Base-by-base conservation (phyloP, 30 jellyfish, hydroid and myxozoan species). In the Aurelia coerulea region DNA sequence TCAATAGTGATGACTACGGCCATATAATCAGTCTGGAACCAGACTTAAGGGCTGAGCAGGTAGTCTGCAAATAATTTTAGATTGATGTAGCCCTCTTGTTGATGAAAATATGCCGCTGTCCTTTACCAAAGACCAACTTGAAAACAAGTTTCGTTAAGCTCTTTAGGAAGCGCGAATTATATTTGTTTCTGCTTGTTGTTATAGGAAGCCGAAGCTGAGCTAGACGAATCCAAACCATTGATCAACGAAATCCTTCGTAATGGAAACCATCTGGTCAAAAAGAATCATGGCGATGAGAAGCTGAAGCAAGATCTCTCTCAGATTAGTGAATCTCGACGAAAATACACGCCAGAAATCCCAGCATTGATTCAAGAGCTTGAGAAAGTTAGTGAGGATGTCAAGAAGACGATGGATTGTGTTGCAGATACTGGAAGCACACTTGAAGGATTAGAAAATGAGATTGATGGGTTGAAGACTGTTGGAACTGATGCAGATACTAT, bases 401-500 rank as follows among this genome's bases (percentile, higher is more conserved):
- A 77, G 82, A 11, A 95, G 76, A 32, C 90, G 85, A 81, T 62
- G 76, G 32, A 73, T 34, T 3, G 90, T 76, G 59, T 72, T 84
- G 32, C 83, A 46, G 42, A 85, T 85, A 10, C 89, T 95, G 3
- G 85, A 78, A 10, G 78, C 41, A 19, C 87, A 86, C 52, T 63
- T 85, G 75, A 58, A 60, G 32, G 88, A 37, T 10, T 95, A 1
- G 99, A 95, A 75, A 73, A 64, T 67, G 63, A 56, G 16, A 69
- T 89, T 23, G 93, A 76, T 4, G 93, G 78, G 16, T 89, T 90
- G 56, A 88, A 68, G 68, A 97, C 99, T 0, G 97, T 95, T 53
- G 98, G 97, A 50, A 95, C 95, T 11, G 97, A 83, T 80, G 94
- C 86, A 14, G 96, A 90, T 29, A 79, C 95, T 33, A 88, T 95